Base-by-base conservation (phyloP, 1,140 invertebrate genomes). In the Scaptomyza pallida region DNA sequence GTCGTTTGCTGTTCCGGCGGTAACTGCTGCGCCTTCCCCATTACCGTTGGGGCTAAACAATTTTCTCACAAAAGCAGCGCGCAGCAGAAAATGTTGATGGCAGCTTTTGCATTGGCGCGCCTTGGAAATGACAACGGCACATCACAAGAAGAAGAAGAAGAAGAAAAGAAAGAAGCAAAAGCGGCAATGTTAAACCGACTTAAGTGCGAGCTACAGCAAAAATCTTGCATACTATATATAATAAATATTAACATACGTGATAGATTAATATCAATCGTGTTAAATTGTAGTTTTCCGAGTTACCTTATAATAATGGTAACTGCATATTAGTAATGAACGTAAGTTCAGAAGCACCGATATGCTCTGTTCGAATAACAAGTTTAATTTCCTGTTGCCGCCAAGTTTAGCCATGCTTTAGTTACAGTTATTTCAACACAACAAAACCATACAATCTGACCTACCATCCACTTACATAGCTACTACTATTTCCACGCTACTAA, bases 11-110 rank as follows among this genome's bases (percentile, higher is more conserved):
- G 12, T 12, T 35, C 9, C 9, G 10, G 30, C 30, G 4, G 33
- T n/a, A n/a, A 37, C 41, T 63, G 54, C 41, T 63, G 62, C 75
- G 54, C 67, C 77, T 80, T 72, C 68, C 51, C 45, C 35, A 88
- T 78, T 78, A 88, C 67, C 74, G 82, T 86, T 78, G 82, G 82
- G 82, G 82, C 82, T n/a, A n/a, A n/a, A 72, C 75, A 78, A 88
- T 86, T 78, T 88, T 86, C 82, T 88, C 82, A 88, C 76, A 85
- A 74, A n/a, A 70, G 67, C 57, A 61, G 43, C 43, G 62, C 44
- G 52, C 60, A 63, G 50, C 40, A 56, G 52, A 73, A 82, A 78
- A 77, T 81, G 78, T 69, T 59, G 73, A 61, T 69, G 72, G 50
- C 77, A 60, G 57, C 78, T 73, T 54, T 61, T 61, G 75, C 79